A percentile compares a stretch with the other conserved stretches of the same genome.
phyloP scores from a whole-genome alignment of 2,797 vertebrate species.

The Eremophila alpestris region DNA sequence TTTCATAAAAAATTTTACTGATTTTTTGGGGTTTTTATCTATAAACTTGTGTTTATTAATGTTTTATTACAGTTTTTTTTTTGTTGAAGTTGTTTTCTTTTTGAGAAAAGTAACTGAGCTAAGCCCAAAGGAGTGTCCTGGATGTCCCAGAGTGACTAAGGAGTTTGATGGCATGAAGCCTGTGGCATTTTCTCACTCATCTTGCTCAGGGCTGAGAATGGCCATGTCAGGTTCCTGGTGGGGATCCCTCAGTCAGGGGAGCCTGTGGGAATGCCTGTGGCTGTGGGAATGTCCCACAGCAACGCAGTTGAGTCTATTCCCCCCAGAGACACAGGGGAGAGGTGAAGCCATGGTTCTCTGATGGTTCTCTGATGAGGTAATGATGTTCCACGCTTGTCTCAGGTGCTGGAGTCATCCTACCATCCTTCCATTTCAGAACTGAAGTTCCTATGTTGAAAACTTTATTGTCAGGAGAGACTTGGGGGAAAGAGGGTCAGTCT shows the following conservation, averaged over 20 bases:
- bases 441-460: neutral
- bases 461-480: neutral
- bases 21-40: too few species aligned
- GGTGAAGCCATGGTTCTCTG: neutral
- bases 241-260: neutral
- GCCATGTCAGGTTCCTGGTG: rapidly evolving
- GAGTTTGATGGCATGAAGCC: neutral
- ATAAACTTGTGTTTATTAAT: too few species aligned
- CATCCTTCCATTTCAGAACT: neutral
- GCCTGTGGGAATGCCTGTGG: neutral
- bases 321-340: neutral
- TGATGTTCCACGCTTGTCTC: neutral
- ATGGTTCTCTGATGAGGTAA: neutral
- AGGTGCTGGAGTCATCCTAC: neutral
- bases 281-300: neutral
- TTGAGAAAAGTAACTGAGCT: too few species aligned
- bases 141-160: neutral
- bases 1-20: too few species aligned
- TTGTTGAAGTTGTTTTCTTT: too few species aligned
- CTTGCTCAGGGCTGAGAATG: too few species aligned
- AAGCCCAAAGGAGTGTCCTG: neutral
- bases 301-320: neutral
- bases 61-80: too few species aligned
- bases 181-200: neutral
- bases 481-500: neutral